phyloP scores from a whole-genome alignment of 2,888 invertebrate genomes.

The Celastrina argiolus region DNA sequence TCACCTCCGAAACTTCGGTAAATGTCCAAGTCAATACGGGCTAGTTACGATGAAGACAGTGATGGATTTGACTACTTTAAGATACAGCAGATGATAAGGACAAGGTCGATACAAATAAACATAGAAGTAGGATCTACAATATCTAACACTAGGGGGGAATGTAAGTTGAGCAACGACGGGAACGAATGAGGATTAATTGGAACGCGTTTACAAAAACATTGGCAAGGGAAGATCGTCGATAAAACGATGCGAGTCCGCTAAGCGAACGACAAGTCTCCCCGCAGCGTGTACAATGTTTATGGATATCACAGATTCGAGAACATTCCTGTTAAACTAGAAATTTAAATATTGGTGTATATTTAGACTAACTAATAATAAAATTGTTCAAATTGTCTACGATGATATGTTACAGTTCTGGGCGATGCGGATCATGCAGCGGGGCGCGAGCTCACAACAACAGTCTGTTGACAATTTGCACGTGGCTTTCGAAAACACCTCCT shows the following conservation, averaged over 20 bases:
- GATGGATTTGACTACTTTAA: background rate
- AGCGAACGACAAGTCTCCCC: background rate
- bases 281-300: background rate
- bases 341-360: background rate
- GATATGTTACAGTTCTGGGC: background rate
- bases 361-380: background rate
- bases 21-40: background rate
- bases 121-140: background rate
- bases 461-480: slow-evolving; percentile 24
- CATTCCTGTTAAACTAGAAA: background rate
- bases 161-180: background rate
- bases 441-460: background rate
- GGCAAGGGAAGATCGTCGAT: background rate
- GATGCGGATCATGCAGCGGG: background rate
- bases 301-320: slow-evolving; percentile 12
- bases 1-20: background rate
- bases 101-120: background rate
- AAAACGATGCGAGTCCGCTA: background rate
- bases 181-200: slow-evolving; percentile 4
- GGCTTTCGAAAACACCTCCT: slow-evolving; percentile 26
- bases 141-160: slow-evolving; percentile 9
- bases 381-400: background rate
- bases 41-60: background rate
- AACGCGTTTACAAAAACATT: slow-evolving; percentile 7
- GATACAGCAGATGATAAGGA: background rate